Conservation (phyloP, 2,113 vertebrate species). For the Gopherus evgoodei region DNA sequence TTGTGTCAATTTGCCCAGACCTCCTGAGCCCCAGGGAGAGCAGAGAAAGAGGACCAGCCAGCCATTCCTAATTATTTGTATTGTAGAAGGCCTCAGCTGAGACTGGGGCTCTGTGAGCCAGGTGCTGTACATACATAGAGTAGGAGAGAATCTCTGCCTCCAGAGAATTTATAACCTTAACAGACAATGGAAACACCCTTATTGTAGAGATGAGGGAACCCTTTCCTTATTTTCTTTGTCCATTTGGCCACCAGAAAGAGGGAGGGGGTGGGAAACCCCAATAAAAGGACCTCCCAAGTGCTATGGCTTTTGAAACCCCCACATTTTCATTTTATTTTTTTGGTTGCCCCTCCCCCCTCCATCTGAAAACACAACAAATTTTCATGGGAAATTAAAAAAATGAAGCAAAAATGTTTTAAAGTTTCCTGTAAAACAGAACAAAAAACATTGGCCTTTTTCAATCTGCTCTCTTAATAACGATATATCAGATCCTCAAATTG, state of each 20-base stretch:
- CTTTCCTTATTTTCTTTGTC: background rate
- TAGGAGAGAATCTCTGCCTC: rapidly evolving
- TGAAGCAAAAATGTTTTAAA: background rate
- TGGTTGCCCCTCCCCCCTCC: background rate
- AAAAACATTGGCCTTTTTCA: background rate
- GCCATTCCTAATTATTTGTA: background rate
- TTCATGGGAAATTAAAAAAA: background rate
- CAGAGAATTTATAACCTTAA: background rate
- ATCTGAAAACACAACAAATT: background rate
- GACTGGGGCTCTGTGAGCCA: rapidly evolving
- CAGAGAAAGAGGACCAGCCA: background rate
- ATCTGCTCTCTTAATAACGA: background rate
- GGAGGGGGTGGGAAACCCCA: background rate
- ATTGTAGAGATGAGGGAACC: background rate
- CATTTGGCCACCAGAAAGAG: background rate
- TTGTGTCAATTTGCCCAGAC: background rate
- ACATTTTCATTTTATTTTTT: background rate
- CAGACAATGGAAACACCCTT: background rate
- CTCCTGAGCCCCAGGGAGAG: background rate
- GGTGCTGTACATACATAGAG: rapidly evolving
- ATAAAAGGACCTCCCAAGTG: background rate
- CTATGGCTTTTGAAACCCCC: background rate
- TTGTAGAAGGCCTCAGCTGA: background rate
- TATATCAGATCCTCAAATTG: background rate
- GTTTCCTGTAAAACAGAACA: background rate